These are phyloP conservation scores for Neolamprologus modestus DNA, from an alignment of 2,113 vertebrate genomes.

Conservation along the genomic window DNA sequence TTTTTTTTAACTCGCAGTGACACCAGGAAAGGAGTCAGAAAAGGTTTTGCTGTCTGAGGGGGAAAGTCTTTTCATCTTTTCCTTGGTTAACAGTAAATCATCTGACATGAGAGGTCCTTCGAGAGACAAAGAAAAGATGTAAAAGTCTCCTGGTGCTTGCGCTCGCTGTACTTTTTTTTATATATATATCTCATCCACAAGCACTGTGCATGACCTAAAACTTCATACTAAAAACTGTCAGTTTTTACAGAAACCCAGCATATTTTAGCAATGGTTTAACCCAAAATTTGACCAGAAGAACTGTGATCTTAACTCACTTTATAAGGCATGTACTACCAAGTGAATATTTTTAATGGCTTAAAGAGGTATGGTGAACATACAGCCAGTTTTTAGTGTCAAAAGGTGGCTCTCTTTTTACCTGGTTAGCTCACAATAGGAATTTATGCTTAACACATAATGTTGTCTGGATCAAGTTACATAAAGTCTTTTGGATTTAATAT, in stretches of 20 bases:
- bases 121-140: neutral
- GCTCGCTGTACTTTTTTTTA: neutral
- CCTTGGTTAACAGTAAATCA: neutral
- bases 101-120: neutral
- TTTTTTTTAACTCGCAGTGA: neutral
- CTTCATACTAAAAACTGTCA: neutral
- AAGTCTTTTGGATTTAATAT: neutral
- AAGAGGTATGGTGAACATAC: neutral
- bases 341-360: neutral
- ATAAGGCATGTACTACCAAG: neutral
- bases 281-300: neutral
- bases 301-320: neutral
- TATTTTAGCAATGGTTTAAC: neutral
- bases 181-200: neutral
- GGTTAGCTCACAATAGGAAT: neutral
- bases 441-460: neutral
- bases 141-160: neutral
- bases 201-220: neutral
- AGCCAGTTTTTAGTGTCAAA: neutral
- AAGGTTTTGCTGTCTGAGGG: neutral
- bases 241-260: neutral
- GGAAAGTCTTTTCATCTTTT: slow-evolving; percentile 8
- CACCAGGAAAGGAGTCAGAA: neutral
- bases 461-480: neutral
- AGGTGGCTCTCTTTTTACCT: neutral